phyloP scores from a whole-genome alignment of 2,797 vertebrate species.

The Diplodus puntazzo region DNA sequence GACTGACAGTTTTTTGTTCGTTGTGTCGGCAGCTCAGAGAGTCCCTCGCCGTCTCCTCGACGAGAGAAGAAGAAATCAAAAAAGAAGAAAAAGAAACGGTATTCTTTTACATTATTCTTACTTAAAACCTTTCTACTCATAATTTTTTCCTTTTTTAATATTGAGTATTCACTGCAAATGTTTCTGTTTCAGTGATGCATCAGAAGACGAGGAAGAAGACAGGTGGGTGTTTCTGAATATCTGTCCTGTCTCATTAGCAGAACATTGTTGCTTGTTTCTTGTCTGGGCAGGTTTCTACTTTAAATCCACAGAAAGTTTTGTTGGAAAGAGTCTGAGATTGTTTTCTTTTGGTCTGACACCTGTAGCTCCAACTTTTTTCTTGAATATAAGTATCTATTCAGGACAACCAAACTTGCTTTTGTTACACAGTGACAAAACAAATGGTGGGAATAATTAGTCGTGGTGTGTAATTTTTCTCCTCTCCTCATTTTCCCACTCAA shows the following conservation, averaged over 20 bases:
- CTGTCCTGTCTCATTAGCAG: neutral
- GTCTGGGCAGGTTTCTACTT: neutral
- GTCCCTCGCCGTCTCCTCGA: conserved; percentile 78
- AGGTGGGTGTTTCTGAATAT: conserved; percentile 67
- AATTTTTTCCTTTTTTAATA: rapidly evolving
- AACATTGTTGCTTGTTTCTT: neutral
- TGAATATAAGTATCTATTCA: neutral
- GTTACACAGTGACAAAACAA: neutral
- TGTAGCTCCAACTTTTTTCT: neutral
- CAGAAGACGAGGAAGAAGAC: conserved; percentile 73
- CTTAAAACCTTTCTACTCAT: neutral
- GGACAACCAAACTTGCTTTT: neutral
- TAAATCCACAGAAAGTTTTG: neutral
- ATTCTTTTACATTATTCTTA: neutral
- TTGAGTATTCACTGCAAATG: neutral
- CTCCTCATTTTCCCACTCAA: conserved; percentile 7
- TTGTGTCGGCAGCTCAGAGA: conserved; percentile 79
- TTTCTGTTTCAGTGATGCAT: conserved; percentile 78
- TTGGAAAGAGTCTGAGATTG: neutral
- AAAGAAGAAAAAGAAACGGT: conserved; percentile 87
- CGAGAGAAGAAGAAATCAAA: conserved; percentile 84
- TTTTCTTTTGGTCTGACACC: neutral
- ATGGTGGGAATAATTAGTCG: neutral
- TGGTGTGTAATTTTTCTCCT: neutral
- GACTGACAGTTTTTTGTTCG: conserved; percentile 1